Percentiles rank a stretch among this genome's conserved stretches.
These are phyloP conservation scores for Takifugu flavidus DNA, from an alignment of 2,113 vertebrate genomes.

Conservation along the genomic window DNA sequence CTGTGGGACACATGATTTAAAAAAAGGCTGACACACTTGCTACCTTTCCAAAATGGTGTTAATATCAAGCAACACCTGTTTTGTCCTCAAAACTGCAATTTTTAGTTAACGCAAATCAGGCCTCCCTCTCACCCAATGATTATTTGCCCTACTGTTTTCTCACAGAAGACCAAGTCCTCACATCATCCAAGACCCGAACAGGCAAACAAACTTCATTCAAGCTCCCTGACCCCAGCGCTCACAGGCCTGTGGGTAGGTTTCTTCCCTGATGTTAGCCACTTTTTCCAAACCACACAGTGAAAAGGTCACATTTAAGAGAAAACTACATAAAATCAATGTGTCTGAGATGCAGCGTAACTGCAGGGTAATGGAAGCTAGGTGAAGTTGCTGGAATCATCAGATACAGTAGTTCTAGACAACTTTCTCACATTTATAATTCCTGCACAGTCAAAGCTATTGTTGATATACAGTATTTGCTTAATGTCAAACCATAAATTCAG, in stretches of 20 bases:
- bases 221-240: slow-evolving; percentile 74
- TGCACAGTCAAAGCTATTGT: no score
- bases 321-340: background rate
- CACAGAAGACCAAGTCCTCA: slow-evolving; percentile 73
- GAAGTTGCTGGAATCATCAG: no score
- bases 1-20: slow-evolving; percentile 46
- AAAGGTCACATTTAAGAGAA: slow-evolving; percentile 71
- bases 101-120: slow-evolving; percentile 35
- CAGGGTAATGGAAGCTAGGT: no score
- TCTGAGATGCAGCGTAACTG: no score
- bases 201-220: slow-evolving; percentile 73
- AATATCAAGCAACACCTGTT: slow-evolving; percentile 33
- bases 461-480: no score
- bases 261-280: slow-evolving; percentile 41
- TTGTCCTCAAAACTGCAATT: slow-evolving; percentile 34
- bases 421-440: no score
- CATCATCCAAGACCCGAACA: slow-evolving; percentile 72
- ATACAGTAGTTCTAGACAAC: no score
- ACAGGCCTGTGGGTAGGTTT: slow-evolving; percentile 80
- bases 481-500: no score
- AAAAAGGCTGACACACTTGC: slow-evolving; percentile 17
- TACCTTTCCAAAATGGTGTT: slow-evolving; percentile 23
- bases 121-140: slow-evolving; percentile 54
- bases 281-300: slow-evolving; percentile 63
- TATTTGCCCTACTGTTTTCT: slow-evolving; percentile 74